Conservation (phyloP, 2,888 invertebrate species). For the Dryadula phaetusa region DNA sequence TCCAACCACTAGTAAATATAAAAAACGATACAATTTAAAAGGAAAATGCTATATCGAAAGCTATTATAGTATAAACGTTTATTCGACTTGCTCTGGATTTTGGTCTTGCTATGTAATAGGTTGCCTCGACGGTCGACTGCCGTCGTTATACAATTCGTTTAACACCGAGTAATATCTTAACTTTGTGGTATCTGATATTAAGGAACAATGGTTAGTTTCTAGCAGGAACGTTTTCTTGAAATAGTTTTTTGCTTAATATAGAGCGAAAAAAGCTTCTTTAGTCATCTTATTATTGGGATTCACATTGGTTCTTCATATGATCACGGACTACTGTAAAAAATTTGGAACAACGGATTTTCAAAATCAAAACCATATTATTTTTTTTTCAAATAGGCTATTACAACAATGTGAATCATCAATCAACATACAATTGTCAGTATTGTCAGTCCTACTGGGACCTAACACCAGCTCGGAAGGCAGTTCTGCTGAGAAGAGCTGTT, state of each 20-base stretch:
- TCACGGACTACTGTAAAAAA: too few relatives aligned
- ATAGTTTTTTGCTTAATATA: neutral
- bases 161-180: slow-evolving; percentile 16
- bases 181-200: slow-evolving; percentile 15
- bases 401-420: too few relatives aligned
- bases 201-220: neutral
- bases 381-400: too few relatives aligned
- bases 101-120: slow-evolving; percentile 10
- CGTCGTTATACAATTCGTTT: slow-evolving; percentile 7
- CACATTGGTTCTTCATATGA: too few relatives aligned
- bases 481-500: too few relatives aligned
- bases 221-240: neutral
- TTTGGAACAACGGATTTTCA: too few relatives aligned
- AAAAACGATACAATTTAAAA: slow-evolving; percentile 12
- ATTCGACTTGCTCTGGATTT: slow-evolving; percentile 19
- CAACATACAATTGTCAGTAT: too few relatives aligned
- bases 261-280: neutral
- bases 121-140: slow-evolving; percentile 1
- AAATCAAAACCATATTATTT: too few relatives aligned
- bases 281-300: too few relatives aligned
- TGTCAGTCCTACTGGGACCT: too few relatives aligned
- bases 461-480: too few relatives aligned
- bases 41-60: slow-evolving; percentile 10
- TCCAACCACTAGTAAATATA: neutral
- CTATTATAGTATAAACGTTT: slow-evolving; percentile 22